Percentiles rank a stretch among this genome's conserved stretches.
These are phyloP conservation scores for Conus canariensis DNA, from an alignment of 2,888 invertebrate genomes.

Conservation along the genomic window DNA sequence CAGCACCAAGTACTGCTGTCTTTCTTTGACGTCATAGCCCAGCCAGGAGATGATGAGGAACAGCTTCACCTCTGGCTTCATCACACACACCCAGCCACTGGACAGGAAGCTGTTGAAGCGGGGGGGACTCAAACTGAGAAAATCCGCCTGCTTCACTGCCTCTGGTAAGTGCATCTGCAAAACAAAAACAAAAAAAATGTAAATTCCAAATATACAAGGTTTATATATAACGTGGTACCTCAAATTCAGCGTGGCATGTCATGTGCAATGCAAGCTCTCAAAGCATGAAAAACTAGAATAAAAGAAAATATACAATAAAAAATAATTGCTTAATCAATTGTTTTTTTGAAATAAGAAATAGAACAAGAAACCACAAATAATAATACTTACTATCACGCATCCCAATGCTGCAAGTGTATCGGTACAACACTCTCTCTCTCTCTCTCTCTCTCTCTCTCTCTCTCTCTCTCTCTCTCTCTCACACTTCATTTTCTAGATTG, in stretches of 20 bases:
- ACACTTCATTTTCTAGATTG: too few relatives aligned
- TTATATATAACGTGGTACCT: too few relatives aligned
- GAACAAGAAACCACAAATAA: too few relatives aligned
- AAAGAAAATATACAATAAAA: too few relatives aligned
- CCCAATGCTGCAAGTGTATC: too few relatives aligned
- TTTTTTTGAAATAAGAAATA: not conserved
- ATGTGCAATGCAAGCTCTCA: too few relatives aligned
- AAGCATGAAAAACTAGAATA: too few relatives aligned
- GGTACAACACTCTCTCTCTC: too few relatives aligned
- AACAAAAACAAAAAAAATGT: not conserved
- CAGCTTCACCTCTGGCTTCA: conserved; percentile 69
- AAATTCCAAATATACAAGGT: not conserved
- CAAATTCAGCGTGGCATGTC: too few relatives aligned
- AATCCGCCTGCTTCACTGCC: conserved; percentile 67
- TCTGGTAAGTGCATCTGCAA: conserved; percentile 60
- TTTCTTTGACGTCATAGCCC: conserved; percentile 71
- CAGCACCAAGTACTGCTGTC: conserved; percentile 82
- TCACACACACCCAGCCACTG: conserved; percentile 63
- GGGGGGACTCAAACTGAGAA: conserved; percentile 62
- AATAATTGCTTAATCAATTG: not conserved
- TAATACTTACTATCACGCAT: too few relatives aligned
- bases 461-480: too few relatives aligned
- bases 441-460: too few relatives aligned
- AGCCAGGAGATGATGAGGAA: conserved; percentile 72
- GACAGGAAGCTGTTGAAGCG: conserved; percentile 68